Conservation (phyloP, 1,140 invertebrate genomes). For the Papilio dardanus region DNA sequence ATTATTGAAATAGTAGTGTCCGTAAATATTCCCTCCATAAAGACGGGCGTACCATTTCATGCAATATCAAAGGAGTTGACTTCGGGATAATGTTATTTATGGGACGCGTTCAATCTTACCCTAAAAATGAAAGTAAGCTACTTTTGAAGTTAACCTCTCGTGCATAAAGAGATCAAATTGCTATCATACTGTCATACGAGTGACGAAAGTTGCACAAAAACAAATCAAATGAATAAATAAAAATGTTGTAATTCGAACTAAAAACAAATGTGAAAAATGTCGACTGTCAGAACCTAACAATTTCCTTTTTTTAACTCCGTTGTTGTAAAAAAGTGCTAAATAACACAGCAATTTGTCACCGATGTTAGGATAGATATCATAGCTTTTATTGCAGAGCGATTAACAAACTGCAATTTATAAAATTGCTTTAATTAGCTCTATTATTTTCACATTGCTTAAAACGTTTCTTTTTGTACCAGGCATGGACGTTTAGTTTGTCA, state of each 20-base stretch:
- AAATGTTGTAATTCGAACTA: not conserved
- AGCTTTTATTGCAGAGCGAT: not conserved
- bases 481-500: not conserved
- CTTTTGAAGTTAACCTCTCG: constrained; percentile 23
- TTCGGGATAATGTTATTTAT: constrained; percentile 36
- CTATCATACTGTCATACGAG: not conserved
- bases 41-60: constrained; percentile 17
- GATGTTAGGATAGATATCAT: not conserved
- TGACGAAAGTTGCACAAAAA: not conserved
- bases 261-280: not conserved
- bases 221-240: not conserved
- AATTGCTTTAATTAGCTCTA: not conserved
- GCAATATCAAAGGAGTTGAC: constrained; percentile 32
- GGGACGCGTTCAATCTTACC: constrained; percentile 26
- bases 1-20: constrained; percentile 55
- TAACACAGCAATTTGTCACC: not conserved
- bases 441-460: not conserved
- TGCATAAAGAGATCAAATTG: not conserved
- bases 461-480: not conserved
- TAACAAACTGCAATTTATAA: not conserved
- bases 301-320: not conserved
- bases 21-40: constrained; percentile 51
- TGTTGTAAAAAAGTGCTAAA: not conserved
- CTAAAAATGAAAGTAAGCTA: constrained; percentile 3
- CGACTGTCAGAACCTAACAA: not conserved